Evolutionary conservation across 2,113 vertebrate species (phyloP), one percentile per base, ranked within the genome.

Genomic region (Agelaius phoeniceus): DNA sequence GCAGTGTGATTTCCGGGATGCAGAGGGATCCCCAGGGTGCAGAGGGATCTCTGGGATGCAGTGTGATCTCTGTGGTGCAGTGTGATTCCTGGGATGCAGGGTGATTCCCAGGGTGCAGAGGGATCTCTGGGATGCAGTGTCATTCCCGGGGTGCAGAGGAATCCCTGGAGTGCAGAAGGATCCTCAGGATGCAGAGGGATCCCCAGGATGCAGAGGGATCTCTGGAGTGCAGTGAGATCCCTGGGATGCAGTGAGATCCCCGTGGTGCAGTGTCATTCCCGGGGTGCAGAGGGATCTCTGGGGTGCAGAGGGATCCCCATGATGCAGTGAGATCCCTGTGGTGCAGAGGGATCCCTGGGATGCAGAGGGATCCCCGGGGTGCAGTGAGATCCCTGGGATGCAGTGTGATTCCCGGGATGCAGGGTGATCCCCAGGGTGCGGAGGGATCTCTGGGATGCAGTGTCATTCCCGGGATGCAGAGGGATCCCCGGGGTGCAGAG

Each of bases 1-100:
- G 31, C 19, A 14, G 74, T 0, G 31, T 7, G 11, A 35, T 35
- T 13, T 14, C 17, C 5, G 15, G 27, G 26, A 3, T 52, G 51
- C 51, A 52, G 48, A 24, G 22, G 22, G 48, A 49, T 49, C 13
- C 13, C 46, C 1, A 35, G 24, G 14, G 48, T 49, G 48, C 48
- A 49, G 48, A 1, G 13, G 2, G 23, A 49, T 49, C 5, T 26
- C 68, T 4, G 10, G 35, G 35, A 4, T 69, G n/a, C 46, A 21
- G 46, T 0, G 9, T 5, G 14, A 16, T 49, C 7, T 26, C 68
- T 6, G n/a, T 35, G 35, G 5, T 69, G 46, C 46, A 21, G 46
- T 0, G 12, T 4, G 15, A 26, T 27, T 4, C 31, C 8, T 1
- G 21, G 51, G 63, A 2, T 59, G 44, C 65, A 11, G 91, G 0